Percentiles rank a stretch among this genome's conserved stretches.
These are phyloP conservation scores for Cosmorhoe ocellata DNA, from an alignment of 2,888 invertebrate genomes.

Conservation along the genomic window DNA sequence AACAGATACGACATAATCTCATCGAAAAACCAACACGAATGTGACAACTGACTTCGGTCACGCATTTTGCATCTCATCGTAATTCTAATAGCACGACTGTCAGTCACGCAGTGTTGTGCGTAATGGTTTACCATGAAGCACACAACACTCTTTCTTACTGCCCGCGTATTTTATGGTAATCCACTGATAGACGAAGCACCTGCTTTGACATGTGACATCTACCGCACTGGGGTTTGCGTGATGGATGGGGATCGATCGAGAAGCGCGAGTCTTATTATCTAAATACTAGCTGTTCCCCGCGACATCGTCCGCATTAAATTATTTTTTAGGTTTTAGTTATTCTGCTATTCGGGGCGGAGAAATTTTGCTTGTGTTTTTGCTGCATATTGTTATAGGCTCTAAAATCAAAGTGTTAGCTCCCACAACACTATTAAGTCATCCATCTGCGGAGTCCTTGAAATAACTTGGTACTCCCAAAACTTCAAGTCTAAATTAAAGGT, in stretches of 20 bases:
- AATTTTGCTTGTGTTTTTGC: too few relatives aligned
- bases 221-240: constrained; percentile 8
- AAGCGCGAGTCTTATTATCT: neutral
- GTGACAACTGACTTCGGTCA: constrained; percentile 7
- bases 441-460: too few relatives aligned
- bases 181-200: constrained; percentile 3
- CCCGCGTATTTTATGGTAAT: constrained; percentile 8
- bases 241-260: constrained; percentile 11
- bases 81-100: constrained; percentile 8
- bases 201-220: constrained; percentile 9
- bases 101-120: neutral
- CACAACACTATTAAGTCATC: too few relatives aligned
- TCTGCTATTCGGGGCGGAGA: too few relatives aligned
- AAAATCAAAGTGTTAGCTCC: too few relatives aligned
- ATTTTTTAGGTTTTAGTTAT: too few relatives aligned
- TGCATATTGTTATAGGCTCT: too few relatives aligned
- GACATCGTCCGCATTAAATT: too few relatives aligned
- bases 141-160: neutral
- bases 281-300: too few relatives aligned
- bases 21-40: neutral
- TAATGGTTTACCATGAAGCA: neutral
- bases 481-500: constrained; percentile 10
- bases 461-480: constrained; percentile 1
- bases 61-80: constrained; percentile 9
- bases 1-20: neutral